Conservation (phyloP, 1,140 invertebrate genomes). For the Panagrolaimus sp. region DNA sequence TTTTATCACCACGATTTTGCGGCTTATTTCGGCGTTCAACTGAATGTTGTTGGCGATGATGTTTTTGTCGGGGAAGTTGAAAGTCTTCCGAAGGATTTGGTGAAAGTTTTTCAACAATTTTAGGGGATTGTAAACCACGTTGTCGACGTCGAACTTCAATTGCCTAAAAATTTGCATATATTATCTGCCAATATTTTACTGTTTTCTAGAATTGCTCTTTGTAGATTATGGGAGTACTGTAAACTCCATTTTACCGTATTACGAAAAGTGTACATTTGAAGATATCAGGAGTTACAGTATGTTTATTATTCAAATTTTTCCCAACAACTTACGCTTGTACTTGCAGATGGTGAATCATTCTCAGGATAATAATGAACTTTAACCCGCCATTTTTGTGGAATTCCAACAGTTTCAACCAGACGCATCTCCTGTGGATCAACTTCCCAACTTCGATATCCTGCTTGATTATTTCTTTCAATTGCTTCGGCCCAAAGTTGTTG, state of each 20-base stretch:
- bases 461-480: conserved; percentile 6
- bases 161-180: conserved; percentile 6
- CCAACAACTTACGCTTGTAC: conserved; percentile 11
- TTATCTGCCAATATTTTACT: no score
- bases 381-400: conserved; percentile 12
- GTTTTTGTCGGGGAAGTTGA: no score
- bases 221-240: no score
- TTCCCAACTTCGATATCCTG: conserved; percentile 3
- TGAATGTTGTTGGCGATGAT: background rate
- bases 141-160: conserved; percentile 8
- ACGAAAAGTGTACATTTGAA: no score
- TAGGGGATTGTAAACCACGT: background rate
- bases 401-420: conserved; percentile 1
- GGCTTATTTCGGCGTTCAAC: no score
- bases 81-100: no score
- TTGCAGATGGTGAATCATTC: conserved; percentile 3
- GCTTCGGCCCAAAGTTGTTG: conserved; percentile 4
- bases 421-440: conserved; percentile 6
- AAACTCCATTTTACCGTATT: no score
- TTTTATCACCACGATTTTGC: background rate
- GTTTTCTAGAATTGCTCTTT: no score
- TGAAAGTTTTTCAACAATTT: background rate
- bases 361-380: conserved; percentile 15
- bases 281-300: no score
- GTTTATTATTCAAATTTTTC: no score